A percentile compares a stretch with the other conserved stretches of the same genome.
phyloP scores from a whole-genome alignment of 2,888 invertebrate genomes.

The Dynastes maya region DNA sequence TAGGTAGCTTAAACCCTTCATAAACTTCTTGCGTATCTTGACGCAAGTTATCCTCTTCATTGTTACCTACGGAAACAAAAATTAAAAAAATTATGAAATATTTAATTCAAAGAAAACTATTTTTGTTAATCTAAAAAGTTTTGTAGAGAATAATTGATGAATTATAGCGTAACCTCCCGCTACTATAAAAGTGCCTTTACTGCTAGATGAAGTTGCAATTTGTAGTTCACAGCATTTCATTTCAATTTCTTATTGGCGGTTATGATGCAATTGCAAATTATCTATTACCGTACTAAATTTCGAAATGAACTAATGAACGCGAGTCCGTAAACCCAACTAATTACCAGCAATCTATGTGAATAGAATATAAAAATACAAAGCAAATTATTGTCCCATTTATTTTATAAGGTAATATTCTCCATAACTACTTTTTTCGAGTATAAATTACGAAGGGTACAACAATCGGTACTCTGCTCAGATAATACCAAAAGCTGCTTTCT shows the following conservation, averaged over 20 bases:
- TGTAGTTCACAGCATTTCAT: too few relatives aligned
- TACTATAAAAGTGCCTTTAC: too few relatives aligned
- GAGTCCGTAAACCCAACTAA: neutral
- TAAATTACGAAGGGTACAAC: slow-evolving; percentile 58
- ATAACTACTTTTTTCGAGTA: slow-evolving; percentile 54
- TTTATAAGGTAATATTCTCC: neutral
- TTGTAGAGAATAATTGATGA: too few relatives aligned
- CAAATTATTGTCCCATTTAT: neutral
- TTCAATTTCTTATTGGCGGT: too few relatives aligned
- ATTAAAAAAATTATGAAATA: neutral
- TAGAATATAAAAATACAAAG: neutral
- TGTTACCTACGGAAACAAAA: neutral
- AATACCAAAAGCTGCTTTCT: slow-evolving; percentile 53
- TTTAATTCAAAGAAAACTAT: neutral
- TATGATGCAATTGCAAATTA: too few relatives aligned
- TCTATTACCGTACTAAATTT: neutral
- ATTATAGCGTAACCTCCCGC: too few relatives aligned
- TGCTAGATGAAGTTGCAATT: too few relatives aligned
- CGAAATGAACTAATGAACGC: neutral
- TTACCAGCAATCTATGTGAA: neutral
- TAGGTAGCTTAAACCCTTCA: neutral
- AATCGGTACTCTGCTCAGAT: slow-evolving; percentile 55
- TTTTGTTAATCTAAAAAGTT: too few relatives aligned
- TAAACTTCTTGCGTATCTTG: slow-evolving; percentile 19
- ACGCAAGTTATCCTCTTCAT: slow-evolving; percentile 1